phyloP scores from a whole-genome alignment of 2,797 vertebrate species.

The Dermochelys coriacea region DNA sequence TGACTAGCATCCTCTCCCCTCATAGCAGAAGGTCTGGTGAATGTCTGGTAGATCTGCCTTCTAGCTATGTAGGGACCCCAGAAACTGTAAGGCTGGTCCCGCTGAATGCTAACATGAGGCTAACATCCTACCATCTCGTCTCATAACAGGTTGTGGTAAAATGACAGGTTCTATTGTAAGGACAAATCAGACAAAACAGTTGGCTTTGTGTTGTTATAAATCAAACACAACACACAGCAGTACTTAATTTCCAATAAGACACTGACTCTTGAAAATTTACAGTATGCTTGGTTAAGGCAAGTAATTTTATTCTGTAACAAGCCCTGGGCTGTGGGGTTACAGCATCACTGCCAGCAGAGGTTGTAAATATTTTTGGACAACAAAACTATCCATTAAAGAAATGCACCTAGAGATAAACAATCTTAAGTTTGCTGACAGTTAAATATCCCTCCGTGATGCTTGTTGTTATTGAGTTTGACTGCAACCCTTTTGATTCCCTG shows the following conservation, averaged over 20 bases:
- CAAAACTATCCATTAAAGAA: constrained; percentile 58
- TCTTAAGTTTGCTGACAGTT: constrained; percentile 39
- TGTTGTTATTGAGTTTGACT: background rate
- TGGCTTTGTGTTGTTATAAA: accelerated
- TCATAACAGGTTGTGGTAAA: accelerated
- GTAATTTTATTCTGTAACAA: constrained; percentile 34
- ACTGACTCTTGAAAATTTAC: constrained; percentile 28
- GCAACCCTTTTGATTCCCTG: background rate
- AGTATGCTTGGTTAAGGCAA: constrained; percentile 48
- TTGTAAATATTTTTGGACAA: constrained; percentile 46
- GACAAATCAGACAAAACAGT: background rate
- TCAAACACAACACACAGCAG: background rate
- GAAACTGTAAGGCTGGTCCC: background rate
- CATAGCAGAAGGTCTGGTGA: background rate
- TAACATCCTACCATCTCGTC: accelerated
- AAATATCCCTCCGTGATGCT: background rate
- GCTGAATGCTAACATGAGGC: background rate
- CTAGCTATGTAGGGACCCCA: background rate
- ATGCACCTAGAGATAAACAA: background rate
- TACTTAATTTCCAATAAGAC: background rate
- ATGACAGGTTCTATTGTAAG: background rate
- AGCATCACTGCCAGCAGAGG: constrained; percentile 19
- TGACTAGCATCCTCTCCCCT: background rate
- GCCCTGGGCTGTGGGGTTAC: constrained; percentile 8
- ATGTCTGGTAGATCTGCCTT: background rate